These are phyloP conservation scores for Panagrolaimus sp. DNA, from an alignment of 1,140 invertebrate species.

Conservation along the genomic window DNA sequence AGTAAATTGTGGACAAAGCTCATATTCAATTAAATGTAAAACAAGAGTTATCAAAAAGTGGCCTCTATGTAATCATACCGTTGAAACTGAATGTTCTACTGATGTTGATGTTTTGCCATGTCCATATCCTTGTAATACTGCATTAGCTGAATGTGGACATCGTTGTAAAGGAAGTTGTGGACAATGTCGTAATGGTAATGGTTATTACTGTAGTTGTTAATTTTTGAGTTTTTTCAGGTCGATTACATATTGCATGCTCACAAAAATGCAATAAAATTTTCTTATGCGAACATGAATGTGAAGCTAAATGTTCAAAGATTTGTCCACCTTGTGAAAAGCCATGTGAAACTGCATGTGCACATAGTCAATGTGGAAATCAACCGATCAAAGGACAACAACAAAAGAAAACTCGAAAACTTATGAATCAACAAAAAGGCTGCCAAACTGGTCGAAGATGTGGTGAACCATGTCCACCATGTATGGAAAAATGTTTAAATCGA, in stretches of 20 bases:
- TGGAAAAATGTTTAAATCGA: conserved; percentile 21
- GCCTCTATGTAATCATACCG: not conserved
- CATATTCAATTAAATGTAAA: conserved; percentile 14
- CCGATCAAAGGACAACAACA: not conserved
- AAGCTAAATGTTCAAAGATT: too few relatives aligned
- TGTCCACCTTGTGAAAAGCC: too few relatives aligned
- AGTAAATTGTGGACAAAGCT: conserved; percentile 25
- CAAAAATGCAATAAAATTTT: conserved; percentile 53
- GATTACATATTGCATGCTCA: conserved; percentile 57
- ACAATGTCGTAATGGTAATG: conserved; percentile 23
- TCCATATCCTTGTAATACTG: conserved; percentile 28
- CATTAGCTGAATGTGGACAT: conserved; percentile 46
- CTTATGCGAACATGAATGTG: not conserved
- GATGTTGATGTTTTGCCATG: conserved; percentile 19
- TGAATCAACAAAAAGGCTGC: conserved; percentile 13
- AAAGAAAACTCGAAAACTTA: conserved; percentile 17
- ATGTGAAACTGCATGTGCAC: too few relatives aligned
- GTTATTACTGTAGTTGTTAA: not conserved
- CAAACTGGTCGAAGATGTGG: conserved; percentile 29
- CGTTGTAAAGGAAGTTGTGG: conserved; percentile 53
- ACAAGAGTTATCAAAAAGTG: too few relatives aligned
- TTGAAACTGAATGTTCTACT: conserved; percentile 15
- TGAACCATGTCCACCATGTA: conserved; percentile 35
- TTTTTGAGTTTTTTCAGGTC: conserved; percentile 51
- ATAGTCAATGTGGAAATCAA: conserved; percentile 13